phyloP scores from a whole-genome alignment of 2,888 invertebrate genomes.

The Apoda limacodes region DNA sequence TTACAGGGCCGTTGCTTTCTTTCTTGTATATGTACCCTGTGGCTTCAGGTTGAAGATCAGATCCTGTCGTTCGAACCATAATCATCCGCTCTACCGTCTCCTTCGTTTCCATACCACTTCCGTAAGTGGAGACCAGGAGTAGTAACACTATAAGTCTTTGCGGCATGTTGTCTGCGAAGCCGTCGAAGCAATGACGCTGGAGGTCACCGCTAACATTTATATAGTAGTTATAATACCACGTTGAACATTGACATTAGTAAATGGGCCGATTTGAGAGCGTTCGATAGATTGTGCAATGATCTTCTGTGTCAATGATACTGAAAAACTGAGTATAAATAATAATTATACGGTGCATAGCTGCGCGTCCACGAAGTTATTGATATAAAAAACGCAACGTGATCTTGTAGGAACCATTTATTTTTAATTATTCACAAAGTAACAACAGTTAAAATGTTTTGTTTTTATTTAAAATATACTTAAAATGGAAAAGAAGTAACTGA shows the following conservation, averaged over 20 bases:
- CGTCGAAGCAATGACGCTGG: slow-evolving; percentile 44
- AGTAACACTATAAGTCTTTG: slow-evolving; percentile 35
- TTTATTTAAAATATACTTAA: too few species aligned
- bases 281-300: slow-evolving; percentile 58
- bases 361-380: slow-evolving; percentile 26
- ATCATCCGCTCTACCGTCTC: slow-evolving; percentile 65
- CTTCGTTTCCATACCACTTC: slow-evolving; percentile 52
- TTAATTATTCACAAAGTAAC: too few species aligned
- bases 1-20: slow-evolving; percentile 53
- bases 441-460: too few species aligned
- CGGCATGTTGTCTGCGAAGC: slow-evolving; percentile 44
- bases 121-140: slow-evolving; percentile 28
- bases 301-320: slow-evolving; percentile 67
- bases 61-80: slow-evolving; percentile 65
- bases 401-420: slow-evolving; percentile 20
- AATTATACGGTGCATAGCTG: slow-evolving; percentile 54
- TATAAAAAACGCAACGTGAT: not conserved
- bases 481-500: too few species aligned
- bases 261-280: slow-evolving; percentile 45
- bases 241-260: slow-evolving; percentile 58
- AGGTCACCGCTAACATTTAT: slow-evolving; percentile 55
- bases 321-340: slow-evolving; percentile 48
- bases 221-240: slow-evolving; percentile 52
- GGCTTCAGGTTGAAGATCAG: slow-evolving; percentile 71
- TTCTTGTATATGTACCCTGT: slow-evolving; percentile 70